phyloP scores from a whole-genome alignment of 2,113 vertebrate genomes.

The Ammodytes dubius region DNA sequence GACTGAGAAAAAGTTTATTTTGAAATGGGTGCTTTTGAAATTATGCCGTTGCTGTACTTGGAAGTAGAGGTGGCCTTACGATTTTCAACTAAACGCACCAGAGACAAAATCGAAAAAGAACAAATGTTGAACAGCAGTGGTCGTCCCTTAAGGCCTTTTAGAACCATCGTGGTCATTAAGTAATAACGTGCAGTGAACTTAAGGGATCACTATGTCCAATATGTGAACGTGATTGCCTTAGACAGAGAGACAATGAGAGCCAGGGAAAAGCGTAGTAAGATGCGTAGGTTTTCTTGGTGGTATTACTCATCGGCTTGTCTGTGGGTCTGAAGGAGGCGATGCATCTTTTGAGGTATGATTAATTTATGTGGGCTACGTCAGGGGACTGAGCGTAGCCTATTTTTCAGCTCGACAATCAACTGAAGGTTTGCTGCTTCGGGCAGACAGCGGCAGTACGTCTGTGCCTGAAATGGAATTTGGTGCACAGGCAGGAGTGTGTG shows the following conservation, averaged over 20 bases:
- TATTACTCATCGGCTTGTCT: constrained; percentile 61
- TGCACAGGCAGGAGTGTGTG: background rate
- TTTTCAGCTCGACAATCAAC: constrained; percentile 73
- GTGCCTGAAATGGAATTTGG: constrained; percentile 37
- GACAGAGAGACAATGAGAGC: constrained; percentile 29
- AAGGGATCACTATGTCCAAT: constrained; percentile 10
- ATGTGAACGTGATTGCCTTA: constrained; percentile 7
- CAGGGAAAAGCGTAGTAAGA: constrained; percentile 26
- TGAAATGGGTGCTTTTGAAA: constrained; percentile 3
- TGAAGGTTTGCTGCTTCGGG: constrained; percentile 28
- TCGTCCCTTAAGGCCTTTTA: background rate
- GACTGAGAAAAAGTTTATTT: background rate
- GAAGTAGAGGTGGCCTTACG: background rate
- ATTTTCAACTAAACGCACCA: background rate
- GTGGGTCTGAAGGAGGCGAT: constrained; percentile 38
- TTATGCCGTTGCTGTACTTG: background rate
- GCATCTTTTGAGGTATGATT: constrained; percentile 68
- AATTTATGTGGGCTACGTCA: constrained; percentile 60
- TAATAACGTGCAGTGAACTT: constrained; percentile 17
- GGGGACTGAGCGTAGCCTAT: constrained; percentile 49
- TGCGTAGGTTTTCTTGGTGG: constrained; percentile 23
- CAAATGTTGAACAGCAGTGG: constrained; percentile 1
- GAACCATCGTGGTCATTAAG: constrained; percentile 13
- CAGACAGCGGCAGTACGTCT: background rate
- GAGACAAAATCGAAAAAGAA: constrained; percentile 18